These are phyloP conservation scores for Stylophora pistillata DNA, from an alignment of 64 coral and sea anemone genomes.

Conservation along the genomic window DNA sequence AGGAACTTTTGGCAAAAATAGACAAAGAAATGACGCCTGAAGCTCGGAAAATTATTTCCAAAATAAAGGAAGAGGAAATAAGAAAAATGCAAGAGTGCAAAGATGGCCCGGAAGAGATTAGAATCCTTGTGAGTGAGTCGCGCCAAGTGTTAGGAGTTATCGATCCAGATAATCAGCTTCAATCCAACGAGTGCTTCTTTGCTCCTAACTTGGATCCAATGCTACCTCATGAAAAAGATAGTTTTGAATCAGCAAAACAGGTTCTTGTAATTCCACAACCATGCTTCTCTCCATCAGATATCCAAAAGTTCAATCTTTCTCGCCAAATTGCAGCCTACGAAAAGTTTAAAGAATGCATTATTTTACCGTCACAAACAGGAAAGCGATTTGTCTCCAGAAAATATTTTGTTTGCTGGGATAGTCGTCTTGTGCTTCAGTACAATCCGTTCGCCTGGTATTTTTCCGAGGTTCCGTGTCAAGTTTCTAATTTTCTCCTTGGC, in stretches of 20 bases:
- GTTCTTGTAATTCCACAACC: conserved; percentile 70
- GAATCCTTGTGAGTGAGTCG: conserved; percentile 64
- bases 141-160: conserved; percentile 66
- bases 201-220: conserved; percentile 23
- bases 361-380: conserved; percentile 53
- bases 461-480: not conserved
- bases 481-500: not conserved
- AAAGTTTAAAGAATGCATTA: conserved; percentile 63
- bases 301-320: conserved; percentile 44
- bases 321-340: conserved; percentile 3
- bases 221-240: conserved; percentile 7
- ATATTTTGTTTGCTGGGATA: conserved; percentile 76
- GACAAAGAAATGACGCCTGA: not conserved
- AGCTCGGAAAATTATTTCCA: not conserved
- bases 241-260: conserved; percentile 21
- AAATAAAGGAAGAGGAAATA: conserved; percentile 3
- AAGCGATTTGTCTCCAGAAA: conserved; percentile 65
- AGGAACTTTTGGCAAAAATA: not conserved
- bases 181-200: conserved; percentile 66
- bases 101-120: conserved; percentile 7
- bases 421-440: conserved; percentile 28
- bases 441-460: not conserved
- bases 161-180: conserved; percentile 58
- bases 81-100: conserved; percentile 12
- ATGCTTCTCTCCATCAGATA: conserved; percentile 53